Percentiles rank a stretch among this genome's conserved stretches.
Conservation (phyloP, 2,797 vertebrate genomes). For the Mionectes olivaceus region DNA sequence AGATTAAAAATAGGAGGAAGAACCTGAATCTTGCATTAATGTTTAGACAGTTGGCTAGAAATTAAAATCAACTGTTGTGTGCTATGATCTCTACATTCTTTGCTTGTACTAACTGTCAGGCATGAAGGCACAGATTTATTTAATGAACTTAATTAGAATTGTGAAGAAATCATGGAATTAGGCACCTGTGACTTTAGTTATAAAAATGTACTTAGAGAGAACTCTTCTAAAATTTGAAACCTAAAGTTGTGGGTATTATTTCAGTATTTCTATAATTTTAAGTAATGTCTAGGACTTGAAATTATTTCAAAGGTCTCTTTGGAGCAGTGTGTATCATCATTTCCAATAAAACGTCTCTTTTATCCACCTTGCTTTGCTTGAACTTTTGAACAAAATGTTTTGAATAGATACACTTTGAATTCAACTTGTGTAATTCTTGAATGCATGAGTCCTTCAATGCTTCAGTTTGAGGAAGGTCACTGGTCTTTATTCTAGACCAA, state of each 20-base stretch:
- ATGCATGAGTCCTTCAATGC: background rate
- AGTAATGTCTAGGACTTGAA: background rate
- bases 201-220: background rate
- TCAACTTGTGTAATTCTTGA: background rate
- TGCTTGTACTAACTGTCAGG: slow-evolving; percentile 15
- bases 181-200: background rate
- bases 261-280: background rate
- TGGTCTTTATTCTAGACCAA: background rate
- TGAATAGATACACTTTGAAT: background rate
- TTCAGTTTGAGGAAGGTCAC: background rate
- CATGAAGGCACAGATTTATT: slow-evolving; percentile 31
- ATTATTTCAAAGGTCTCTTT: background rate
- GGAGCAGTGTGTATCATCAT: background rate
- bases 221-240: background rate
- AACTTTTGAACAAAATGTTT: background rate
- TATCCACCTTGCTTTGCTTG: background rate
- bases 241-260: background rate
- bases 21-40: background rate
- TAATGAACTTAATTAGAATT: slow-evolving; percentile 49
- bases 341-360: background rate
- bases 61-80: slow-evolving; percentile 50
- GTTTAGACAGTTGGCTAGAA: slow-evolving; percentile 27
- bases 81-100: slow-evolving; percentile 4
- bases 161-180: slow-evolving; percentile 26
- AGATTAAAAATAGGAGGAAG: background rate